phyloP scores from a whole-genome alignment of 1,140 invertebrate species.

The Ditylenchus dipsaci region DNA sequence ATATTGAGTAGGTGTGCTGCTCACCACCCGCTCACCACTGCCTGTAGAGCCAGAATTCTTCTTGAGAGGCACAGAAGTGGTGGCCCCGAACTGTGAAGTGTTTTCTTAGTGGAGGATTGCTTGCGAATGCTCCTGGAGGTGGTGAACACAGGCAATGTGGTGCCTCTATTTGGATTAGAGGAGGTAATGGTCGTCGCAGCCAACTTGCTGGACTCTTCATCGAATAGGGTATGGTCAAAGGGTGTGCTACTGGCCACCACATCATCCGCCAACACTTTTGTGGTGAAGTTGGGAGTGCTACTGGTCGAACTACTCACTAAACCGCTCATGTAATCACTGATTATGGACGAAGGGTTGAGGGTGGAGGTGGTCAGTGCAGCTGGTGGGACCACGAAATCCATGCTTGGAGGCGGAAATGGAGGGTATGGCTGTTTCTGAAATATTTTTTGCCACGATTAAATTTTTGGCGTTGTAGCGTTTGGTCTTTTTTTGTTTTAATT shows the following conservation, averaged over 20 bases:
- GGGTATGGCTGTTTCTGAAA: slow-evolving; percentile 1
- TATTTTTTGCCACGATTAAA: neutral
- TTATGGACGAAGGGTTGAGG: too few relatives aligned
- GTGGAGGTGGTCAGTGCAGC: neutral
- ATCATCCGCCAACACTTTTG: neutral
- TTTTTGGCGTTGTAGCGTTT: neutral
- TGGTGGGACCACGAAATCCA: neutral
- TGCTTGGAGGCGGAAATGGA: neutral
- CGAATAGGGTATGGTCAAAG: neutral
- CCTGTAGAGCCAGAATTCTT: neutral
- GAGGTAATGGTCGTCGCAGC: neutral
- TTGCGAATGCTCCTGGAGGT: neutral
- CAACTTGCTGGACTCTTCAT: neutral
- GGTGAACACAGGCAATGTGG: too few relatives aligned
- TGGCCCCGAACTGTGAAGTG: neutral
- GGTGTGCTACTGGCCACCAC: neutral
- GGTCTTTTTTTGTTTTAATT: neutral
- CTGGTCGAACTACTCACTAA: neutral
- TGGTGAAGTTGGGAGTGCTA: neutral
- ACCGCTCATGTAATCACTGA: neutral
- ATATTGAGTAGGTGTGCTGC: neutral
- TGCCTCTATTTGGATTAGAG: neutral
- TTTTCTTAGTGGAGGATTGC: neutral
- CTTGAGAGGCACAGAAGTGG: neutral
- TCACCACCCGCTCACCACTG: neutral